phyloP scores from a whole-genome alignment of 2,113 vertebrate genomes.

The Fregata magnificens region DNA sequence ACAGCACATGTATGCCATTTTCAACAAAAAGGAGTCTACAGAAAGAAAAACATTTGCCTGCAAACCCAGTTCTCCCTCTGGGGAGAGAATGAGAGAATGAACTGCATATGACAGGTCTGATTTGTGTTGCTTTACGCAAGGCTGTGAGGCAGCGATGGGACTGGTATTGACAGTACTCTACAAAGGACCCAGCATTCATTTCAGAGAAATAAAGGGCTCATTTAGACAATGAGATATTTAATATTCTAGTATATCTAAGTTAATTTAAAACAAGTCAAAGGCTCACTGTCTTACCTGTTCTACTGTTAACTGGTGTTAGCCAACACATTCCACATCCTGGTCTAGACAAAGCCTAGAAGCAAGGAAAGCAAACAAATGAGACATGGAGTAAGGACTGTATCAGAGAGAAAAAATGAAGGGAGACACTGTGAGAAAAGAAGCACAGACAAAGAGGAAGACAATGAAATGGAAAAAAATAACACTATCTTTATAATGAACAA shows the following conservation, averaged over 20 bases:
- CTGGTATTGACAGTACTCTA: neutral
- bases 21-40: neutral
- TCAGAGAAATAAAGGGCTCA: neutral
- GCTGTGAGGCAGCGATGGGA: neutral
- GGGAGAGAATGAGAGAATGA: neutral
- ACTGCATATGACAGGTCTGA: neutral
- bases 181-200: neutral
- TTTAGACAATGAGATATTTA: neutral
- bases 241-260: neutral
- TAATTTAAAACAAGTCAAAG: neutral
- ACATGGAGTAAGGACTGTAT: neutral
- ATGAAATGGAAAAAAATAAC: slow-evolving; percentile 17
- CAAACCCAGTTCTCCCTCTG: neutral
- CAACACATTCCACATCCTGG: neutral
- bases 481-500: neutral
- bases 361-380: neutral
- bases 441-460: neutral
- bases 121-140: neutral
- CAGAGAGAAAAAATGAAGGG: neutral
- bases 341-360: slow-evolving; percentile 24
- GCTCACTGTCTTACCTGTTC: neutral
- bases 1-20: neutral
- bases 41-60: neutral
- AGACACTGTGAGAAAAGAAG: neutral
- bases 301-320: neutral